Conservation (phyloP, 2,888 invertebrate genomes). For the Hylaea fasciaria region DNA sequence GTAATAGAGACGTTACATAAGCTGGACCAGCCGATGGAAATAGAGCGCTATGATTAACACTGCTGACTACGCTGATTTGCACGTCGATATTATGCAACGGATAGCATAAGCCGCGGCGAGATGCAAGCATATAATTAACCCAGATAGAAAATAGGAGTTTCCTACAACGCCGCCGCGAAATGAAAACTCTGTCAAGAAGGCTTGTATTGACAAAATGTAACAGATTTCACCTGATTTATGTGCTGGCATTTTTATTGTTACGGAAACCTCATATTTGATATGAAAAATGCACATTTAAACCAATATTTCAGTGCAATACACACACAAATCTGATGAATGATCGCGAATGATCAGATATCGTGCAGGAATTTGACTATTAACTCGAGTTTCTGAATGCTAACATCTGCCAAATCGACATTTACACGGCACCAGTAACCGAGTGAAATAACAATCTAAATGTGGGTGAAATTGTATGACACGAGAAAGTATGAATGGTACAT, state of each 20-base stretch:
- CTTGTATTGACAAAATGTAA: slow-evolving; percentile 17
- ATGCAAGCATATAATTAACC: slow-evolving; percentile 43
- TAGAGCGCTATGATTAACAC: slow-evolving; percentile 43
- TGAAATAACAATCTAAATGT: slow-evolving; percentile 57
- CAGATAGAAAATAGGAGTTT: slow-evolving; percentile 42
- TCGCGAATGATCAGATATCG: slow-evolving; percentile 19
- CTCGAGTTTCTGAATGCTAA: slow-evolving; percentile 18
- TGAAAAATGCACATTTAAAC: slow-evolving; percentile 1
- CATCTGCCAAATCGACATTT: slow-evolving; percentile 30
- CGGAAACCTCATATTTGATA: slow-evolving; percentile 1
- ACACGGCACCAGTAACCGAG: slow-evolving; percentile 42
- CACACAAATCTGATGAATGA: slow-evolving; percentile 9
- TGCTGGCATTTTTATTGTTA: slow-evolving; percentile 19
- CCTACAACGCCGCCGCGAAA: slow-evolving; percentile 23
- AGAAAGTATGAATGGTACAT: slow-evolving; percentile 66
- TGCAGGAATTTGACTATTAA: slow-evolving; percentile 28
- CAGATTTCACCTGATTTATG: slow-evolving; percentile 8
- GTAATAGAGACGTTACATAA: slow-evolving; percentile 45
- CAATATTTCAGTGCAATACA: neutral
- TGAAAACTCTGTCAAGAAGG: slow-evolving; percentile 17
- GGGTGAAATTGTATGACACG: slow-evolving; percentile 72
- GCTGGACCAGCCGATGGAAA: slow-evolving; percentile 50
- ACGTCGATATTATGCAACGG: slow-evolving; percentile 53
- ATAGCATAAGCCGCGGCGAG: slow-evolving; percentile 40
- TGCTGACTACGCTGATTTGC: slow-evolving; percentile 46